Base-by-base conservation (phyloP, 2,113 vertebrate species). In the Callithrix jacchus region DNA sequence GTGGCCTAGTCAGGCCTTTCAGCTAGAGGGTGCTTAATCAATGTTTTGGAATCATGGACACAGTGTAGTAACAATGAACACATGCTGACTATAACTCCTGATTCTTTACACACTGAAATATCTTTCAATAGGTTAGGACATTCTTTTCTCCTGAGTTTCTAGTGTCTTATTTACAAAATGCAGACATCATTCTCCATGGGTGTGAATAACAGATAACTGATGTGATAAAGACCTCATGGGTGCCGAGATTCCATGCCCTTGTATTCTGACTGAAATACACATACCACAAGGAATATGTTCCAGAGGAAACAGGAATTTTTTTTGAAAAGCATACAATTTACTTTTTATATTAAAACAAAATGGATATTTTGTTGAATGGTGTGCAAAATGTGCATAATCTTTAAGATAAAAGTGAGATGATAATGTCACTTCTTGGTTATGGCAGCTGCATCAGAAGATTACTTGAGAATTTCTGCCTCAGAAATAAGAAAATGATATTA, bases 291-390 rank as follows among this genome's bases (percentile, higher is more conserved):
- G 11, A 25, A n/a, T 21, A 83, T 2, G 7, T 20, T 61, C 71
- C 56, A 42, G 10, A 83, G 16, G 92, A 66, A 83, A n/a, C 42
- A 35, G 27, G 3, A 6, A 86, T 49, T 76, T 0, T 58, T 58
- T 58, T 66, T 16, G 2, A 66, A 32, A 27, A 66, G 6, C 7
- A n/a, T 3, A 25, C 16, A 66, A 7, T 81, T 61, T 52, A 71
- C 52, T 61, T 81, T 97, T 89, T n/a, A 61, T 11, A 61, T 32
- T 56, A 80, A 92, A 94, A 85, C 8, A 45, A 73, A 87, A 79
- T 30, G n/a, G 32, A 37, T 45, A 84, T 9, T 94, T 35, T 73
- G 3, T 92, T 81, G 42, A 54, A 10, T 13, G 58, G 6, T 10
- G 37, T 73, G 20, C 21, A 89, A 54, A 82, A 20, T 5, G 7